Conservation (phyloP, 2,888 invertebrate species). For the Agelastica alni region DNA sequence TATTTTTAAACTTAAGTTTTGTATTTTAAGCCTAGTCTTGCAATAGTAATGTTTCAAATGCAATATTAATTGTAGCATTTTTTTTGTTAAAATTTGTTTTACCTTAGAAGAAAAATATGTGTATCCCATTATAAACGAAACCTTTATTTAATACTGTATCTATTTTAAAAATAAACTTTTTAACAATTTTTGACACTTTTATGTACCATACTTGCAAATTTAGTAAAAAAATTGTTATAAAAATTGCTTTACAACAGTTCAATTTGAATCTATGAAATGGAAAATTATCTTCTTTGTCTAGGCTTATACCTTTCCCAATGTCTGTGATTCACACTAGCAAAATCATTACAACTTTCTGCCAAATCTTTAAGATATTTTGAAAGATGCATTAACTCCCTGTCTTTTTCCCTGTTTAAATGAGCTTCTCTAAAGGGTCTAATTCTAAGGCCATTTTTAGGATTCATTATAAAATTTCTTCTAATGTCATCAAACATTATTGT, state of each 20-base stretch:
- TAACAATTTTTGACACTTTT: background rate
- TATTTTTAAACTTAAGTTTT: background rate
- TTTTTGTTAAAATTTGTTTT: background rate
- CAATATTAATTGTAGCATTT: slow-evolving; percentile 11
- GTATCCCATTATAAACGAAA: slow-evolving; percentile 6
- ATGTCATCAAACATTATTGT: slow-evolving; percentile 99
- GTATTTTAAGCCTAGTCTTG: slow-evolving; percentile 11
- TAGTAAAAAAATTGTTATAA: too few species aligned
- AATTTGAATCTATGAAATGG: too few species aligned
- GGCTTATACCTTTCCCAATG: slow-evolving; percentile 86
- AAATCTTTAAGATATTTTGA: slow-evolving; percentile 83
- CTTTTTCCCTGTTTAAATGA: slow-evolving; percentile 82
- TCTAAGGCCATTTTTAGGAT: slow-evolving; percentile 89
- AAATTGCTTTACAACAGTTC: too few species aligned
- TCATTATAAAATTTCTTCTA: slow-evolving; percentile 95
- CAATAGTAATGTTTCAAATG: slow-evolving; percentile 1
- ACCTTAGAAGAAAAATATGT: background rate
- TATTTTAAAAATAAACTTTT: slow-evolving; percentile 19
- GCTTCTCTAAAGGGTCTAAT: slow-evolving; percentile 91
- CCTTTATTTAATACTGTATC: slow-evolving; percentile 16
- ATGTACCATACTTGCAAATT: too few species aligned
- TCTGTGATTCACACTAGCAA: slow-evolving; percentile 82
- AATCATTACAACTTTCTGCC: slow-evolving; percentile 78
- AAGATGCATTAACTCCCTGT: slow-evolving; percentile 80
- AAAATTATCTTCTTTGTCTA: slow-evolving; percentile 44